Evolutionary conservation across 37 sponge, comb jelly and placozoan genomes (phyloP), one percentile per base, ranked within the genome.

Genomic region (Theonella swinhoei): DNA sequence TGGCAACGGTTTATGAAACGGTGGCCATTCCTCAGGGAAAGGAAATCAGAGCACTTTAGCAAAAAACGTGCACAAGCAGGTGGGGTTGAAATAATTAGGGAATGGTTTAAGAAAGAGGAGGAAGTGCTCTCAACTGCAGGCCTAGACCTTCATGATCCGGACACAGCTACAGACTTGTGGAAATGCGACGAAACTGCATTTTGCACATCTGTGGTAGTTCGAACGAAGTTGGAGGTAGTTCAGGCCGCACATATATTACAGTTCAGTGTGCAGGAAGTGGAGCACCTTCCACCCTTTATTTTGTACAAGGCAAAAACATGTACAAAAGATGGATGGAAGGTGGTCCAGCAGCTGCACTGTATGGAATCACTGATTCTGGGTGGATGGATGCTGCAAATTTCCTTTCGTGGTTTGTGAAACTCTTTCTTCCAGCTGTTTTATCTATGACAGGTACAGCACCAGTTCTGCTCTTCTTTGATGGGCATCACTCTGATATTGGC

Each of bases 321-420:
- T 81, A 54, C 25, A 3, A 34, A n/a, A 60, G 63, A 33, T 81
- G 82, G 82, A 72, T 32, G 63, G 62, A 34, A 39, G 63, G 73
- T 36, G 73, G 72, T 25, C 63, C 73, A 70, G 72, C 60, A 37
- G 82, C 39, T 19, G 72, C 73, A 7, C 39, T 42, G 11, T 72
- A 81, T 29, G 73, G 63, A 3, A 33, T 70, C 38, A 72, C 17
- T 43, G 73, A 70, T 35, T 72, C 73, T 30, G 72, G 73, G 3
- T 81, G 62, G 82, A 81, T 79, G 80, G 80, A 79, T 64, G 25
- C 42, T 28, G 30, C 36, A 3, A 79, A 67, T 29, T 64, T 79
- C 69, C 68, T 67, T 1, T 67, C 68, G 23, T 67, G 80, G 80
- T 79, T 79, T 32, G 23, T 20, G 4, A 79, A 64, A 3, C 69